Evolutionary conservation across 2,797 vertebrate genomes (phyloP), one percentile per base, ranked within the genome.

Genomic region (Melopsittacus undulatus): DNA sequence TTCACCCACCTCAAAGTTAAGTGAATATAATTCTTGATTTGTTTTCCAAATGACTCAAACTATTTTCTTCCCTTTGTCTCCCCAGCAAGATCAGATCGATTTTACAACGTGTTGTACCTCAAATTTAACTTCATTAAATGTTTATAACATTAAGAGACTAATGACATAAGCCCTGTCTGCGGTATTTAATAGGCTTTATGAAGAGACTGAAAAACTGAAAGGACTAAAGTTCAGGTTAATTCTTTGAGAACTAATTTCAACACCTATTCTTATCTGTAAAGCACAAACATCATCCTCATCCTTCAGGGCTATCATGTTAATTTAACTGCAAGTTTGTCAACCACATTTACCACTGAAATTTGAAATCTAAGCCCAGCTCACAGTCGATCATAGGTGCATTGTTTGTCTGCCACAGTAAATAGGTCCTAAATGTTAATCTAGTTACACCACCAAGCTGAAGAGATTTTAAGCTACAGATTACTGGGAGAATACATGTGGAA

Each of bases 41-140:
- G 83, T 92, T 97, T 96, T 94, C 92, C 83, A 84, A 94, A 87
- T 68, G 85, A 92, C 91, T 94, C 74, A 43, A 89, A 94, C 63
- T 90, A 82, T 94, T 92, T 91, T 96, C 80, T 92, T 94, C 77
- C 70, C 34, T 95, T 94, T 92, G 94, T 92, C 85, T 96, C 77
- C 70, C 70, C 67, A 70, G 77, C 80, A 88, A 95, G 74, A 82
- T 79, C 74, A 43, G 89, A 88, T 95, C 30, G 77, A 96, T 97
- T 95, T 95, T 89, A 93, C 81, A 70, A 92, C 45, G 92, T 93
- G 94, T 94, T 87, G 92, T 95, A 51, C 91, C 96, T 96, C 89
- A 90, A 94, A 96, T 95, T 90, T 96, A 96, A 94, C 92, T 88
- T 94, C 86, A 94, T 96, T 96, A 94, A 93, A 95, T 94, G 85